A percentile compares a stretch with the other conserved stretches of the same genome.
Evolutionary conservation across 2,888 invertebrate genomes (phyloP).

Genomic region (Chirona hameri): DNA sequence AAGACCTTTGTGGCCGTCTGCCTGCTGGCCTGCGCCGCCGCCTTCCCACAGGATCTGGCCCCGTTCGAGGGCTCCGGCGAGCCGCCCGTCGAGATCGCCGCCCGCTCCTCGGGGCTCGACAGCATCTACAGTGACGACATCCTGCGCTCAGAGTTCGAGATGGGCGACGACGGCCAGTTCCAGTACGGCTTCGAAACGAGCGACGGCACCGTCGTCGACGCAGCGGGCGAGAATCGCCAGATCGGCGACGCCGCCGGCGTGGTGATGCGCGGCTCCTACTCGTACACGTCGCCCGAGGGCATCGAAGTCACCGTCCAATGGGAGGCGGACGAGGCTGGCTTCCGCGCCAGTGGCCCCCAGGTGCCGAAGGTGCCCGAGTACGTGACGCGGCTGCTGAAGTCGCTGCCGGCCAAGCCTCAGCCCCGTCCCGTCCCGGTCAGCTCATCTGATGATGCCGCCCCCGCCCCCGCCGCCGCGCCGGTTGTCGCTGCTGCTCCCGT

Average conservation of each 20-base stretch:
- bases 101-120: not conserved
- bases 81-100: not conserved
- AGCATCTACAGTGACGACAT: no score
- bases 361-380: not conserved
- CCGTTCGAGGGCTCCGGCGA: not conserved
- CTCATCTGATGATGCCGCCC: not conserved
- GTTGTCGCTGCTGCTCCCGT: no score
- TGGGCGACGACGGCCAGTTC: not conserved
- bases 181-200: slow-evolving; percentile 25
- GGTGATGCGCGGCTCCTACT: slow-evolving; percentile 27
- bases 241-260: not conserved
- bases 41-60: not conserved
- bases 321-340: slow-evolving; percentile 23
- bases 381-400: not conserved
- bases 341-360: not conserved
- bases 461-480: no score
- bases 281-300: not conserved
- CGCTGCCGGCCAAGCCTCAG: not conserved
- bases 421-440: not conserved
- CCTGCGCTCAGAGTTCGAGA: not conserved
- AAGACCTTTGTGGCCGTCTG: not conserved
- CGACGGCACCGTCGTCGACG: not conserved
- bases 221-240: not conserved
- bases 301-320: not conserved
- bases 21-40: slow-evolving; percentile 3